Base-by-base conservation (phyloP, 1,140 invertebrate genomes). In the Latrodectus geometricus region DNA sequence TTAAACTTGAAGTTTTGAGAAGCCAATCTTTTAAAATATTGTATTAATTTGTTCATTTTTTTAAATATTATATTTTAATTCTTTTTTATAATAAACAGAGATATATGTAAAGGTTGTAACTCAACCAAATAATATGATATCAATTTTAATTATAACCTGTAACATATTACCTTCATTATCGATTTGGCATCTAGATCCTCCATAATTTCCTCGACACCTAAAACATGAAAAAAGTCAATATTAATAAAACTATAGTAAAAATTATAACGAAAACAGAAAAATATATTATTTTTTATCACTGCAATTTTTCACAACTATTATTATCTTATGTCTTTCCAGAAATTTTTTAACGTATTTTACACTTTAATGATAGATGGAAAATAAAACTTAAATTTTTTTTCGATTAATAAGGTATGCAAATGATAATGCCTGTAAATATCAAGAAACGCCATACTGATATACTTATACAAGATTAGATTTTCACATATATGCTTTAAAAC, bases 141-240 rank as follows among this genome's bases (percentile, higher is more conserved):
- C 35, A 35, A 35, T 61, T 61, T 11, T 61, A 61, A 61, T 14
- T 2, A 61, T 61, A 4, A 61, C 54, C 17, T 61, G 11, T 14
- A 61, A 61, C 2, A 61, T 68, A 8, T 76, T 88, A 88, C 88
- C 88, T 92, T 97, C 96, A 12, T 96, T 96, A 90, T 98, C 97
- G 65, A 97, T 94, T 90, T 97, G 96, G 90, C 97, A 97, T 89
- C 95, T 94, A 1, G 94, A 93, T 0, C 96, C 96, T 90, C 97
- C 97, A 90, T 96, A 97, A 89, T 95, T 96, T 0, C 95, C 95
- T 21, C 93, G 92, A 90, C 96, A 97, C 86, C 95, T 96, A 90
- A 0, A 90, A 90, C 5, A 84, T 54, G 78, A 82, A 70, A 56
- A 74, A 77, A 52, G n/a, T 11, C 12, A 85, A 54, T 4, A 14